Evolutionary conservation across 2,797 vertebrate species (phyloP), one percentile per base, ranked within the genome.

Genomic region (Bradypodion pumilum): DNA sequence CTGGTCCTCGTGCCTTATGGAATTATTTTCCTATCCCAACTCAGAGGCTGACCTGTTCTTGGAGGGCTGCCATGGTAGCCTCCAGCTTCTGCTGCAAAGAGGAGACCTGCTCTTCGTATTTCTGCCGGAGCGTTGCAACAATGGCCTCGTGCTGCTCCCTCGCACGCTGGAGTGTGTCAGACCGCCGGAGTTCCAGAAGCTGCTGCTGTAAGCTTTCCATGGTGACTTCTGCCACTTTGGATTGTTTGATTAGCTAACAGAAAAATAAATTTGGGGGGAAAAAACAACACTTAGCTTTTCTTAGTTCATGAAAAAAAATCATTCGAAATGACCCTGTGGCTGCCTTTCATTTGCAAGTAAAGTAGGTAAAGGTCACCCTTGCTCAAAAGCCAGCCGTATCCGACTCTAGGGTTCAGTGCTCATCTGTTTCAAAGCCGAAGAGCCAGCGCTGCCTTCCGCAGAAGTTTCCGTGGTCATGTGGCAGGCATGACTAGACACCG

Each of bases 201-300:
- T 99, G 99, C 94, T 98, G 97, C 88, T 98, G 97, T 95, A 99
- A 91, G 91, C 96, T 97, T 91, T 99, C 98, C 92, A 98, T 96
- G 5, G 98, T 96, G 29, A 97, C 96, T 82, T 99, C 98, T 1
- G 97, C 96, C 73, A 97, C 94, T 87, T 93, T 96, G 93, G 96
- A 96, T 89, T 98, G 97, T 94, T 97, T 97, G 60, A 94, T 13
- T 66, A 97, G 94, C 99, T 99, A 91, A 15, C 46, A 35, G 52
- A 32, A 46, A 76, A 12, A 32, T 74, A 56, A 2, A 49, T 49
- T 8, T 7, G 13, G 7, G 13, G 7, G 13, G 7, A 13, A 7
- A 7, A 4, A 13, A 8, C 7, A 49, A 49, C 12, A 49, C 46
- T 49, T 56, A 2, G 5, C 15, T 56, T 56, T 56, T 16, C 16